Conservation (phyloP, 2,888 invertebrate species). For the Spilosoma lubricipeda region DNA sequence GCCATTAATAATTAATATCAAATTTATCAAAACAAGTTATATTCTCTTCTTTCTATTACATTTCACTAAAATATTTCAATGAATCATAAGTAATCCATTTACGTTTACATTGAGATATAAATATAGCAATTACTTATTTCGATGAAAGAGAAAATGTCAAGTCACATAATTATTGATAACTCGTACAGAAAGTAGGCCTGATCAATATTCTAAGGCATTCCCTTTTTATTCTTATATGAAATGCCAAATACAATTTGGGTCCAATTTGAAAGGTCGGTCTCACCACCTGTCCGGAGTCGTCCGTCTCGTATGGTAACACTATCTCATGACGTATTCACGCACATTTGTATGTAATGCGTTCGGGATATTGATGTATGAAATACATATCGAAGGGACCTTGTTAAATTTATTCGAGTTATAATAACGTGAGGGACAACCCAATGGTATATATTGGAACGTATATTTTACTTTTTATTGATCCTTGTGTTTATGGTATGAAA, state of each 20-base stretch:
- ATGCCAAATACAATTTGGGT: constrained; percentile 21
- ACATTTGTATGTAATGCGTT: constrained; percentile 53
- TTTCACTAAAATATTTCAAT: not conserved
- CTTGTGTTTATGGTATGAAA: not conserved
- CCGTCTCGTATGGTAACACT: constrained; percentile 47
- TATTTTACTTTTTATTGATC: constrained; percentile 25
- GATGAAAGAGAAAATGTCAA: not conserved
- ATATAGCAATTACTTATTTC: not conserved
- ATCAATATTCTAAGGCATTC: not conserved
- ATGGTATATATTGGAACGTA: constrained; percentile 34
- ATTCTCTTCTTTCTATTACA: too few species aligned
- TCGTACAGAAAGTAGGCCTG: not conserved
- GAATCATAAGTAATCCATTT: not conserved
- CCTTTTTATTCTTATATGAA: constrained; percentile 4
- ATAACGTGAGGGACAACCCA: constrained; percentile 38
- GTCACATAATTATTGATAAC: not conserved
- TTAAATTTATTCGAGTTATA: constrained; percentile 56
- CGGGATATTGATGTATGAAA: constrained; percentile 55
- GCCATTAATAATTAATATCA: too few species aligned
- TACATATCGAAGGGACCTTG: constrained; percentile 50
- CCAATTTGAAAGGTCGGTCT: constrained; percentile 44
- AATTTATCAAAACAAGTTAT: too few species aligned
- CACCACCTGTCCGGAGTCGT: constrained; percentile 45
- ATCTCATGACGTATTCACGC: constrained; percentile 49
- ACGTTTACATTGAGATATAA: not conserved